Conservation (phyloP, 2,888 invertebrate genomes). For the Adelognathus sp. region DNA sequence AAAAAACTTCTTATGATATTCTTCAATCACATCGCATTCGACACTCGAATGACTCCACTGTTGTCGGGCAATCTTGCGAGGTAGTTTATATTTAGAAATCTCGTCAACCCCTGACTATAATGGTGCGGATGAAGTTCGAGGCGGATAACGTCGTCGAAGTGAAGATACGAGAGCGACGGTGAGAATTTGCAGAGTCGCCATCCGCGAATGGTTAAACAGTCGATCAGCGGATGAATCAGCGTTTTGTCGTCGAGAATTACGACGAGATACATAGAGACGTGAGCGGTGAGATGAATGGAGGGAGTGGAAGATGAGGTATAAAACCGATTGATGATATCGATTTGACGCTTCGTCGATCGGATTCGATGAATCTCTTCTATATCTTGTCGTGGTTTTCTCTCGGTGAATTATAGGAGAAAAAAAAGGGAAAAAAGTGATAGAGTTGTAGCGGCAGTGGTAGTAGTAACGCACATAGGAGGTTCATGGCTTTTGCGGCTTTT, state of each 20-base stretch:
- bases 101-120: no score
- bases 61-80: no score
- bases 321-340: conserved; percentile 25
- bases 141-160: not conserved
- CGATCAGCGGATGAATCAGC: conserved; percentile 52
- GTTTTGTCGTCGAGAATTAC: conserved; percentile 37
- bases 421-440: not conserved
- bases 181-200: conserved; percentile 31
- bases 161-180: conserved; percentile 1
- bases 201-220: conserved; percentile 45
- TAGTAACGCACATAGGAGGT: conserved; percentile 63
- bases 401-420: conserved; percentile 17
- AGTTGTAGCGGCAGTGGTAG: conserved; percentile 8
- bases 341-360: conserved; percentile 51
- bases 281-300: not conserved
- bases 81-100: no score
- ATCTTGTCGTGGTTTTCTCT: conserved; percentile 8
- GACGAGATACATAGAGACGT: not conserved
- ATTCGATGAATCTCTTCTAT: conserved; percentile 31
- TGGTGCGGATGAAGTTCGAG: no score
- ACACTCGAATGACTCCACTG: no score
- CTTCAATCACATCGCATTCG: no score
- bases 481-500: conserved; percentile 70
- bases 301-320: conserved; percentile 3
- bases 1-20: no score